phyloP scores from a whole-genome alignment of 2,888 invertebrate species.

The Furcula furcula region DNA sequence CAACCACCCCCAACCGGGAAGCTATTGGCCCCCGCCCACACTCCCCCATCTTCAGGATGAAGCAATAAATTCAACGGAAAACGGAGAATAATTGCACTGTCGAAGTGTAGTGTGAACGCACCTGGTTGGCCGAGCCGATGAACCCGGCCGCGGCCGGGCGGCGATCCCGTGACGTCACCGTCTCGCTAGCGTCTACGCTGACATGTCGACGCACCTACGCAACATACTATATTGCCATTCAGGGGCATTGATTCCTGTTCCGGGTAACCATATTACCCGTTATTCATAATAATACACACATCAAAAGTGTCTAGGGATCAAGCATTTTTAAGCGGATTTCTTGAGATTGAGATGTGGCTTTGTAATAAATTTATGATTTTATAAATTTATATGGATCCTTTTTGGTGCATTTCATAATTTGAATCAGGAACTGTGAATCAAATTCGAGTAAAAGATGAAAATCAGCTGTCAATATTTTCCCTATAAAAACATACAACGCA shows the following conservation, averaged over 20 bases:
- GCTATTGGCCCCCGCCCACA: constrained; percentile 11
- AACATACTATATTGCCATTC: constrained; percentile 27
- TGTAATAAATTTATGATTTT: too few relatives aligned
- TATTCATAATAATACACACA: constrained; percentile 12
- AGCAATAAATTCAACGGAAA: constrained; percentile 39
- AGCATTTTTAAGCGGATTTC: too few relatives aligned
- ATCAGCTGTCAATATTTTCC: too few relatives aligned
- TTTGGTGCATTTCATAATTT: too few relatives aligned
- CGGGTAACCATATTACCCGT: constrained; percentile 15
- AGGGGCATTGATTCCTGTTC: constrained; percentile 36
- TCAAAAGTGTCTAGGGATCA: too few relatives aligned
- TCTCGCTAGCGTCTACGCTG: constrained; percentile 55
- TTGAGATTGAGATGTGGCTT: too few relatives aligned
- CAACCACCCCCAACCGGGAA: constrained; percentile 4
- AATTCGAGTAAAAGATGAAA: too few relatives aligned
- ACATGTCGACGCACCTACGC: constrained; percentile 51
- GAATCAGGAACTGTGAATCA: too few relatives aligned
- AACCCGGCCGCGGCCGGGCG: constrained; percentile 53
- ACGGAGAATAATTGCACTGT: constrained; percentile 40
- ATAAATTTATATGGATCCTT: too few relatives aligned
- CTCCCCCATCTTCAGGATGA: constrained; percentile 8
- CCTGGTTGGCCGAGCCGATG: constrained; percentile 65
- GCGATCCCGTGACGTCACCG: constrained; percentile 72
- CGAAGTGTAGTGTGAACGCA: constrained; percentile 55
- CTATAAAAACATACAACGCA: too few relatives aligned